phyloP scores from a whole-genome alignment of 2,113 vertebrate genomes.

The Acrocephalus arundinaceus region DNA sequence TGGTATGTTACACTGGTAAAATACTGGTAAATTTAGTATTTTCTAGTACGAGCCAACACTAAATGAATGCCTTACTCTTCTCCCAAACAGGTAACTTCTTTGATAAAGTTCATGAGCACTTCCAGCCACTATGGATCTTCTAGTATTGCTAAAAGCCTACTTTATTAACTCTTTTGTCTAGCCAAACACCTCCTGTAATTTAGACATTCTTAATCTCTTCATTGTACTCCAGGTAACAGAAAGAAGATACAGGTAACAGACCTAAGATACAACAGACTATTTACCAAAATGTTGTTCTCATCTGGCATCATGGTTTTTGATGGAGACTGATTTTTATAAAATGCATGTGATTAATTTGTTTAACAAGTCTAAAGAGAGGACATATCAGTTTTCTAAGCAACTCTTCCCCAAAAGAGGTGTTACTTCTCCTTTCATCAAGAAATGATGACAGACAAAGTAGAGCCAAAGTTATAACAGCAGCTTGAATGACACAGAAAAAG shows the following conservation, averaged over 20 bases:
- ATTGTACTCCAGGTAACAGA: not conserved
- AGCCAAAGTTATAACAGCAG: not conserved
- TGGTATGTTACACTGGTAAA: not conserved
- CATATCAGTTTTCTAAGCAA: not conserved
- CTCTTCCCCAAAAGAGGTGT: not conserved
- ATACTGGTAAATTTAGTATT: not conserved
- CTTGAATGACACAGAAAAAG: not conserved
- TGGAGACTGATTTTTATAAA: not conserved
- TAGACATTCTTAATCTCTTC: not conserved
- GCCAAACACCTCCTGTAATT: not conserved
- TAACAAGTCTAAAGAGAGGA: not conserved
- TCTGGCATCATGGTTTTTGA: not conserved
- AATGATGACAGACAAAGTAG: not conserved
- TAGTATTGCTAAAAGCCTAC: not conserved
- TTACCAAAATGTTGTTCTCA: not conserved
- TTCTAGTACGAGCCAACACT: not conserved
- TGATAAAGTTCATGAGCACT: not conserved
- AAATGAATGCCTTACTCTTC: not conserved
- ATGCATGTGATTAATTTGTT: not conserved
- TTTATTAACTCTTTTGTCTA: not conserved
- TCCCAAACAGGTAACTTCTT: not conserved
- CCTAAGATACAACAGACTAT: not conserved
- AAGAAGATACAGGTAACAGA: not conserved
- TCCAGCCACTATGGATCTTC: not conserved
- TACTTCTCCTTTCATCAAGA: not conserved